Conservation (phyloP, 2,888 invertebrate genomes). For the Hirtodrosophila duncani region DNA sequence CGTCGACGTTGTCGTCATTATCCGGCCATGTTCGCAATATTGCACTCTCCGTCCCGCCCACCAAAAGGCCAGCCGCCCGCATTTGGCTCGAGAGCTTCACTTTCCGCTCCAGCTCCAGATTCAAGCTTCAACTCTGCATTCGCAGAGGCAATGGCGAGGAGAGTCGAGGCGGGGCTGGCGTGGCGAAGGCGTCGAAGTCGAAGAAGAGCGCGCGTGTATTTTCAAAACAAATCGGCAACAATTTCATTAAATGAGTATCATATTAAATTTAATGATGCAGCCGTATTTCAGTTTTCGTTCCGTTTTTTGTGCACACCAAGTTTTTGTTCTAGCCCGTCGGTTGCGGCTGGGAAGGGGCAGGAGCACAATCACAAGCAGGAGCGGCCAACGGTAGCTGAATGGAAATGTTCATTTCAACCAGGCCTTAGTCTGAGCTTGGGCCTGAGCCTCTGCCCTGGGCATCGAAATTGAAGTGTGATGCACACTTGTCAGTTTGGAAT, state of each 20-base stretch:
- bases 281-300: slow-evolving; percentile 79
- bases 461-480: slow-evolving; percentile 35
- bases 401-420: slow-evolving; percentile 50
- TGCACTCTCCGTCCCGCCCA: slow-evolving; percentile 62
- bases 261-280: slow-evolving; percentile 80
- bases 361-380: slow-evolving; percentile 12
- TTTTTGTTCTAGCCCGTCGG: slow-evolving; percentile 58
- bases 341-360: slow-evolving; percentile 2
- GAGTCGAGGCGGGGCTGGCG: too few relatives aligned
- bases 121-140: slow-evolving; percentile 7
- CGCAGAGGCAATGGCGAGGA: slow-evolving; percentile 18
- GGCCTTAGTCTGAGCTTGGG: slow-evolving; percentile 14
- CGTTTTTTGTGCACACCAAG: slow-evolving; percentile 47
- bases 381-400: slow-evolving; percentile 51
- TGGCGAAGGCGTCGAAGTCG: slow-evolving; percentile 56
- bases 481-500: slow-evolving; percentile 52
- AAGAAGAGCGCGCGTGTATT: slow-evolving; percentile 75
- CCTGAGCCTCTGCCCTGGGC: slow-evolving; percentile 6
- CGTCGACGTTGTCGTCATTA: slow-evolving; percentile 59
- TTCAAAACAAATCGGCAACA: slow-evolving; percentile 79
- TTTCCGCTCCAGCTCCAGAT: slow-evolving; percentile 33
- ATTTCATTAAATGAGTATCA: slow-evolving; percentile 79
- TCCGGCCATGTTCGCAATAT: slow-evolving; percentile 70
- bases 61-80: slow-evolving; percentile 29
- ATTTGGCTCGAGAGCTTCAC: slow-evolving; percentile 39